phyloP scores from a whole-genome alignment of 2,888 invertebrate species.

The Scrobipalpa costella region DNA sequence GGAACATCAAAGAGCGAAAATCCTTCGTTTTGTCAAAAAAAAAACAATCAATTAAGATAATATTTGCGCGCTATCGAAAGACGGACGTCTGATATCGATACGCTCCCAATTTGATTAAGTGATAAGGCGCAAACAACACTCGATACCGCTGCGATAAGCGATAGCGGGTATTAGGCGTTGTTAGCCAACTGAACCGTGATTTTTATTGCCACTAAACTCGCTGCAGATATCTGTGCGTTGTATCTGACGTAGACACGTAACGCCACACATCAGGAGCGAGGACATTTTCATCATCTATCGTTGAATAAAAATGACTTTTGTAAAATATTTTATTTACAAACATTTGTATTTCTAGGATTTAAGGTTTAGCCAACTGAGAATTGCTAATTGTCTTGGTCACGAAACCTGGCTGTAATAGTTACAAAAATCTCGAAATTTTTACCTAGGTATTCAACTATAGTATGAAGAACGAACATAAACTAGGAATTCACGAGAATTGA shows the following conservation, averaged over 20 bases:
- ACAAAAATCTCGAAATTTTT: no score
- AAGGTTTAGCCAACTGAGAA: no score
- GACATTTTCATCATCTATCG: constrained; percentile 22
- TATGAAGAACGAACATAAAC: neutral
- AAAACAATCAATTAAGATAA: constrained; percentile 79
- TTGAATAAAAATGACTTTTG: neutral
- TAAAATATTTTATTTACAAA: neutral
- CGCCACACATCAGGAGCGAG: constrained; percentile 22
- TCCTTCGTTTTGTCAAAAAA: constrained; percentile 61
- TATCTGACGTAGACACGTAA: constrained; percentile 41
- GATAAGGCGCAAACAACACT: constrained; percentile 72
- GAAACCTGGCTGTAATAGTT: neutral
- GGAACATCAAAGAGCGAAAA: constrained; percentile 55
- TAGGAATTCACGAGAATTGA: constrained; percentile 38
- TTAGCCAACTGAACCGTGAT: constrained; percentile 72
- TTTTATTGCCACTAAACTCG: constrained; percentile 72
- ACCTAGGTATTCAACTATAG: neutral
- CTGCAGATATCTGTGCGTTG: constrained; percentile 55
- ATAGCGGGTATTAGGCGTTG: constrained; percentile 68
- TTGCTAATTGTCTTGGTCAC: no score
- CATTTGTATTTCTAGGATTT: no score
- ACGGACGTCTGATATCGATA: constrained; percentile 73
- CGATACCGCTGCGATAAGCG: constrained; percentile 70
- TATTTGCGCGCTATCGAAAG: constrained; percentile 67
- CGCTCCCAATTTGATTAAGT: constrained; percentile 78